Evolutionary conservation across 1,140 invertebrate genomes (phyloP).

Genomic region (Schmidtea mediterranea): DNA sequence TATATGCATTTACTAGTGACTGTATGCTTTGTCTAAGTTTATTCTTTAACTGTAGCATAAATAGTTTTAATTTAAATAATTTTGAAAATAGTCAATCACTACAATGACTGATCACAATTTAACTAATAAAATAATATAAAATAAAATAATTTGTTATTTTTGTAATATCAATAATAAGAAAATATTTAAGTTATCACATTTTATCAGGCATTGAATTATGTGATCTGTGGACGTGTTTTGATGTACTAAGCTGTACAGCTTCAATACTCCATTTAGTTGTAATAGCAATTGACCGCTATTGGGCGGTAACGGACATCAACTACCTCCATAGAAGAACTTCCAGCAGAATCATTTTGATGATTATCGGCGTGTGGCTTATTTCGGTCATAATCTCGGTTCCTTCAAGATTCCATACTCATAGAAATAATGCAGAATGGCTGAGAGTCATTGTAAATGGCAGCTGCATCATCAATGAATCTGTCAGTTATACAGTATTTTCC

Average conservation of each 20-base stretch:
- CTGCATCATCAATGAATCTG: conserved; percentile 71
- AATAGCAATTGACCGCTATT: conserved; percentile 31
- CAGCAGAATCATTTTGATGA: conserved; percentile 24
- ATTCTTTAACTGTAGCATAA: too few species aligned
- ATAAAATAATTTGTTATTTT: too few species aligned
- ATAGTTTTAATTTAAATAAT: too few species aligned
- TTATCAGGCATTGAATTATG: conserved; percentile 27
- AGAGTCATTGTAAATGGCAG: conserved; percentile 8
- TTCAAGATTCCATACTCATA: conserved; percentile 22
- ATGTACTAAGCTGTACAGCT: conserved; percentile 31
- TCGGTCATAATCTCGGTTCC: conserved; percentile 28
- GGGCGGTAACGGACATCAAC: conserved; percentile 30
- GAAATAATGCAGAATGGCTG: conserved; percentile 9
- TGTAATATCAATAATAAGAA: too few species aligned
- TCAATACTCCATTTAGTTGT: conserved; percentile 32
- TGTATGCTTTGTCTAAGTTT: too few species aligned
- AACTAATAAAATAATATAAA: too few species aligned
- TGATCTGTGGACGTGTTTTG: conserved; percentile 29
- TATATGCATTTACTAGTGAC: too few species aligned
- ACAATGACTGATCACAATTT: too few species aligned
- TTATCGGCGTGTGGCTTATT: conserved; percentile 26
- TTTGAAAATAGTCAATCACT: too few species aligned
- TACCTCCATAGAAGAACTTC: conserved; percentile 29
- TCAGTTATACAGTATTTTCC: conserved; percentile 44
- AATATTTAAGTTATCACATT: too few species aligned